Base-by-base conservation (phyloP, 2,113 vertebrate species). In the Sylvia atricapilla region DNA sequence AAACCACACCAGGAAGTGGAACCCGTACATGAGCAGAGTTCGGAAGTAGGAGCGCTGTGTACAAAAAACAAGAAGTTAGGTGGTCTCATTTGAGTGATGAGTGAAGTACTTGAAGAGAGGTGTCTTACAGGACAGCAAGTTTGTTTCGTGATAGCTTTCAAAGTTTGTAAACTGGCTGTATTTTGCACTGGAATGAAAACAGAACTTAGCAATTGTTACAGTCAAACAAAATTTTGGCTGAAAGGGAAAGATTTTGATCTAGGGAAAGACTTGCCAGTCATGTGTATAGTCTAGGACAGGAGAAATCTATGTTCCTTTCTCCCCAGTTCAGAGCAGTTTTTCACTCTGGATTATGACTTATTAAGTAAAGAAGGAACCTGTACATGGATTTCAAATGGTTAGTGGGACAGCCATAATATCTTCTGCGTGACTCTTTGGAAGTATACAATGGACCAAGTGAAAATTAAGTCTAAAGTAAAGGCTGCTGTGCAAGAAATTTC, bases 1-100 rank as follows among this genome's bases (percentile, higher is more conserved):
- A 97, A 99, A 99, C 99, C 99, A 99, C 47, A 99, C 99, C 76
- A 99, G 98, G 98, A 99, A 99, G 98, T 99, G 99, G 98, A 99
- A 99, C 10, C 99, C 99, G 21, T 98, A 99, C 99, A 99, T 99
- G 43, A 99, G 98, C 79, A 99, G 97, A 30, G 99, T 99, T 50
- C 99, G 98, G 89, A 99, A 99, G 89, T 98, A 33, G n/a, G 99
- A 99, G 66, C 99, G 98, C 99, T 99, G 97, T 79, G 89, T 91
- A 97, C 46, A 95, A 93, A 97, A 94, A 68, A 56, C 66, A 96
- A 93, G 15, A 92, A 82, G 62, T 97, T n/a, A 95, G 79, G 39
- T 60, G 62, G 75, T 35, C 90, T 80, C 22, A 49, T 74, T 21
- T 50, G 77, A 58, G 33, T 24, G 11, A 55, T 24, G 33, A 77